Evolutionary conservation across 2,113 vertebrate genomes (phyloP).

Genomic region (Hemicordylus capensis): DNA sequence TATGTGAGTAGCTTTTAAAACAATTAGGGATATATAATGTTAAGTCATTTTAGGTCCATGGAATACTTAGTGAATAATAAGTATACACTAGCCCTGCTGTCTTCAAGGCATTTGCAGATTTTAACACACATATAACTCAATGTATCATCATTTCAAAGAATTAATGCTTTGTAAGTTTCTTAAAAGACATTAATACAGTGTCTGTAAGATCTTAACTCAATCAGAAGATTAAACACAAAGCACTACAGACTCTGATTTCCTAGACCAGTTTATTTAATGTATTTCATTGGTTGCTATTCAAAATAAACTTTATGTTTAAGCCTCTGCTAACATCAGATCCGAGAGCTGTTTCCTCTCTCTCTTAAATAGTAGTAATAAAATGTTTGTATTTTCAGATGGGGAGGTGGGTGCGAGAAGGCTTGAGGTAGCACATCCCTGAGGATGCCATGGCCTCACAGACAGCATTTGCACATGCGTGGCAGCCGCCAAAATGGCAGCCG

Average conservation of each 20-base stretch:
- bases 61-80: neutral
- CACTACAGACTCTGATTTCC: slow-evolving; percentile 11
- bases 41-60: neutral
- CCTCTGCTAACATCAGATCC: no score
- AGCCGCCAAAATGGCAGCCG: no score
- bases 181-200: slow-evolving; percentile 35
- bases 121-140: slow-evolving; percentile 40
- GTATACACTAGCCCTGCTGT: slow-evolving; percentile 8
- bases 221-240: slow-evolving; percentile 34
- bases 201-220: slow-evolving; percentile 35
- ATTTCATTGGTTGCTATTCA: neutral
- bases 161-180: neutral
- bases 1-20: neutral
- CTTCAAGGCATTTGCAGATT: slow-evolving; percentile 36
- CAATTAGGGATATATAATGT: neutral
- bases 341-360: neutral
- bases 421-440: no score
- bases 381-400: no score
- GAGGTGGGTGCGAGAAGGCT: no score
- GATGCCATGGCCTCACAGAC: no score
- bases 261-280: neutral
- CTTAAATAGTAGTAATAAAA: neutral
- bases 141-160: slow-evolving; percentile 38
- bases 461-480: no score
- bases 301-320: neutral